Percentiles rank a stretch among this genome's conserved stretches.
These are phyloP conservation scores for Mustela erminea DNA, from an alignment of 2,797 vertebrate genomes.

Conservation along the genomic window DNA sequence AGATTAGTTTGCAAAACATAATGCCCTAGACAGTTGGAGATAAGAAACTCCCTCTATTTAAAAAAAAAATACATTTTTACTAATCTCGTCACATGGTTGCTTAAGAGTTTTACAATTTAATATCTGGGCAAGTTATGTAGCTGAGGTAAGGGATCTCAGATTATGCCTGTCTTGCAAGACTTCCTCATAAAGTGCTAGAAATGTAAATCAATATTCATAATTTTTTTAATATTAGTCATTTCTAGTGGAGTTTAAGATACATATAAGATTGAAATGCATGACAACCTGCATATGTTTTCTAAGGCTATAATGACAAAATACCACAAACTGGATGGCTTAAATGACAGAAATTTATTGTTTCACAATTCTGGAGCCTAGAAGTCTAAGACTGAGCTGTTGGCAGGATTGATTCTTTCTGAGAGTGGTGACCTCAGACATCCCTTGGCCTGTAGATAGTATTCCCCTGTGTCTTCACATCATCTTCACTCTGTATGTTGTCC, in stretches of 20 bases:
- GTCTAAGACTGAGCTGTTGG: not conserved
- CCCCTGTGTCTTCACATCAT: not conserved
- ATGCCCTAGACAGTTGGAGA: not conserved
- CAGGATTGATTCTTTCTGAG: not conserved
- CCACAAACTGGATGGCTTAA: not conserved
- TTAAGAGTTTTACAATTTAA: constrained; percentile 21
- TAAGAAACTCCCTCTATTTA: not conserved
- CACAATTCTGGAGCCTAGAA: not conserved
- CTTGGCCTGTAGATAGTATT: not conserved
- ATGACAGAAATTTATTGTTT: not conserved
- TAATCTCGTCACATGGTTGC: not conserved
- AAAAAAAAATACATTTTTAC: not conserved
- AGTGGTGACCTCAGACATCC: too few relatives aligned
- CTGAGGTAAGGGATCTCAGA: not conserved
- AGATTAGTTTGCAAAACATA: not conserved
- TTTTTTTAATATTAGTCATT: constrained; percentile 17
- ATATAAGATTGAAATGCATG: not conserved
- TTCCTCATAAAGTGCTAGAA: not conserved
- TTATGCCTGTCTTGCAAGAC: not conserved
- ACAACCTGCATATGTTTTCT: not conserved
- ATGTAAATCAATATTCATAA: not conserved
- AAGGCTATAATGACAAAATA: not conserved
- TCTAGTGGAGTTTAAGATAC: not conserved
- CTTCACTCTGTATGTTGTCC: not conserved
- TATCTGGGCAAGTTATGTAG: not conserved